phyloP scores from a whole-genome alignment of 2,888 invertebrate genomes.

The Trissoscelio sp. region DNA sequence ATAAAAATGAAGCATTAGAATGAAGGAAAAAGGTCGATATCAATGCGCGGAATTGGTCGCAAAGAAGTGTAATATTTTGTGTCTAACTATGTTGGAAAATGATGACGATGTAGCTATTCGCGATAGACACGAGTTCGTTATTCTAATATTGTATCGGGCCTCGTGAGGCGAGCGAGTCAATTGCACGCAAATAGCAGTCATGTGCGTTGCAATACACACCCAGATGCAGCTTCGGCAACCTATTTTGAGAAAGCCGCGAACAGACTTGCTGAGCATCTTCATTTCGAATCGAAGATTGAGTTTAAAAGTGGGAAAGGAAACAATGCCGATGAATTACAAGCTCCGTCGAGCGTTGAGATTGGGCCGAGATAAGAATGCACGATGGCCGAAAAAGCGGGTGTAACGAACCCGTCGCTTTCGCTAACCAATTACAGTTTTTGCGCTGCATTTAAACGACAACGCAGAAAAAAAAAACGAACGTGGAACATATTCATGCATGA shows the following conservation, averaged over 20 bases:
- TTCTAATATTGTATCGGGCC: conserved; percentile 65
- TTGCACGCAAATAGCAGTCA: conserved; percentile 68
- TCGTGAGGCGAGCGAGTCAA: conserved; percentile 54
- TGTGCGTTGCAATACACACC: conserved; percentile 64
- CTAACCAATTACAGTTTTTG: conserved; percentile 4
- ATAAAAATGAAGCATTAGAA: too few species aligned
- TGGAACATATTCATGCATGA: conserved; percentile 42
- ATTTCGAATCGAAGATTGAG: conserved; percentile 52
- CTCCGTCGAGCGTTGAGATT: conserved; percentile 2
- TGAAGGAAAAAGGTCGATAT: too few species aligned
- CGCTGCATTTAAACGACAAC: too few species aligned
- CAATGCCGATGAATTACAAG: conserved; percentile 33
- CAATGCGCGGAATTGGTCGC: too few species aligned
- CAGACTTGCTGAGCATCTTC: conserved; percentile 27
- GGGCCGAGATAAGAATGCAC: conserved; percentile 2
- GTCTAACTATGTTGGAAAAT: too few species aligned
- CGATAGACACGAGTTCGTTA: conserved; percentile 40
- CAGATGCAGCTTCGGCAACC: conserved; percentile 65
- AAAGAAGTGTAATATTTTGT: too few species aligned
- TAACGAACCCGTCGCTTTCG: conserved; percentile 19
- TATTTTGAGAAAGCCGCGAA: conserved; percentile 67
- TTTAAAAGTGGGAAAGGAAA: conserved; percentile 43
- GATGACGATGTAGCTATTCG: conserved; percentile 31
- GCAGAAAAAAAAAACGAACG: too few species aligned
- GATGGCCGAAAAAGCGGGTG: conserved; percentile 22